Base-by-base conservation (phyloP, 2,113 vertebrate species). In the Carollia perspicillata region DNA sequence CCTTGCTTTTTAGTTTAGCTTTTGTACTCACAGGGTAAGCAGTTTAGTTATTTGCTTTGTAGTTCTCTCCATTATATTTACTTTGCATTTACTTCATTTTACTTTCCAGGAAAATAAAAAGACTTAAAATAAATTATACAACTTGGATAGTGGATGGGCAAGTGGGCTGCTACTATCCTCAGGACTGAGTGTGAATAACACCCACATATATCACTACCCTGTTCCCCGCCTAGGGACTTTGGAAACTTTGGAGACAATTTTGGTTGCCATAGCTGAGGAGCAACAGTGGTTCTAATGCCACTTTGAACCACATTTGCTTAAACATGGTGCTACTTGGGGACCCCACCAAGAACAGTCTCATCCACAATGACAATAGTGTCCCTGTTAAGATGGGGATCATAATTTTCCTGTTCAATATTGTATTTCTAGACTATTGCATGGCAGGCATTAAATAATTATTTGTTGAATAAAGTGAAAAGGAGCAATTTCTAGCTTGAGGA, bases 101-200 rank as follows among this genome's bases (percentile, higher is more conserved):
- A 58, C 55, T 58, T 55, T 85, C 51, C 71, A 81, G 44, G 23
- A 66, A 85, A 89, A 49, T 16, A 88, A 13, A 74, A 96, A 93
- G n/a, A 5, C 58, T 85, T 77, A 91, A 93, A 78, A 47, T 84
- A n/a, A 83, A 60, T 68, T 87, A 71, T 84, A 94, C 75, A 84
- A 63, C 28, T 78, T 84, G 22, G 33, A 84, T 9, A 85, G 49
- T 26, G 5, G 35, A 53, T 53, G n/a, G 30, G n/a, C n/a, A 71
- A 75, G 28, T 92, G 10, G n/a, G n/a, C 35, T 60, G 63, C 71
- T n/a, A 47, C 66, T 47, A 74, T 55, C n/a, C 65, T 91, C 28
- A 72, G 47, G 18, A 55, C 3, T 60, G 26, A 84, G n/a, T 49
- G 8, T 35, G 17, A 96, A 20, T 84, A 58, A 30, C 44, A 78